Evolutionary conservation across 2,888 invertebrate genomes (phyloP).

Genomic region (Drosophila anceps): DNA sequence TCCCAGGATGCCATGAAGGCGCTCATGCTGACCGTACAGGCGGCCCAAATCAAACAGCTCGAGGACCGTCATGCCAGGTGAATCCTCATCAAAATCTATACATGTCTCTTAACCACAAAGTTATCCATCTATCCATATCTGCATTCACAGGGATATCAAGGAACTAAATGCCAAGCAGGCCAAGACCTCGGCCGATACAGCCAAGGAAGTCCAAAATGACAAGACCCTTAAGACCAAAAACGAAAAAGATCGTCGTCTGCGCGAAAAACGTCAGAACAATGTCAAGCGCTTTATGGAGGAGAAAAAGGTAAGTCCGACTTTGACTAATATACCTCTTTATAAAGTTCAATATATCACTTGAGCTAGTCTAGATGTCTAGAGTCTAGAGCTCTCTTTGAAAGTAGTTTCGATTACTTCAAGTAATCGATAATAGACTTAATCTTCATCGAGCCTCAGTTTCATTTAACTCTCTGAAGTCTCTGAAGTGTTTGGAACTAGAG

Average conservation of each 20-base stretch:
- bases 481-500: no score
- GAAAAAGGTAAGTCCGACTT: constrained; percentile 87
- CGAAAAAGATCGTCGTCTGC: constrained; percentile 96
- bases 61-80: constrained; percentile 93
- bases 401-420: no score
- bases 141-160: constrained; percentile 92
- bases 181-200: constrained; percentile 98
- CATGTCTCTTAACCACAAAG: background rate
- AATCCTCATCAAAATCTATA: background rate
- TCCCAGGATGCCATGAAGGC: constrained; percentile 90
- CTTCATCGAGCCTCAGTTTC: no score
- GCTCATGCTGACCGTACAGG: constrained; percentile 93
- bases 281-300: constrained; percentile 99
- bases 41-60: constrained; percentile 94
- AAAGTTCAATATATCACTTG: background rate
- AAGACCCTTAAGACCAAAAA: constrained; percentile 98
- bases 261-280: constrained; percentile 98
- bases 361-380: no score
- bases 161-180: constrained; percentile 98
- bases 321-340: background rate
- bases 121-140: no score
- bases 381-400: no score
- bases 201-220: constrained; percentile 97
- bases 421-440: no score
- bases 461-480: no score